Evolutionary conservation across 2,797 vertebrate species (phyloP), one percentile per base, ranked within the genome.

Genomic region (Alauda arvensis): DNA sequence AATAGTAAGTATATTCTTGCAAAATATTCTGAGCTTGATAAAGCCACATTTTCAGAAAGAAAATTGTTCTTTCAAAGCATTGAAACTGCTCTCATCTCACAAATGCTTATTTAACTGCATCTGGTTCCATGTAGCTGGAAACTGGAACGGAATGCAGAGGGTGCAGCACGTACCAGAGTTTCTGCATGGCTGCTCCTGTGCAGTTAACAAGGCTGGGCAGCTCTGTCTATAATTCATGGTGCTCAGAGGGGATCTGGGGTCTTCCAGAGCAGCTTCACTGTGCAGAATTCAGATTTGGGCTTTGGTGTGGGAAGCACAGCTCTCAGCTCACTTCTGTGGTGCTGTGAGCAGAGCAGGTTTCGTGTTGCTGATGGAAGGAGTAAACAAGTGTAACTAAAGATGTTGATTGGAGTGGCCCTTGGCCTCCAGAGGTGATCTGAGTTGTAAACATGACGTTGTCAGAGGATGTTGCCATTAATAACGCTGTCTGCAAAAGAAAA

Each of bases 171-270:
- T 19, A 56, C 39, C 75, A 70, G 70, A 62, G 53, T 87, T 89
- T 93, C 89, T 89, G 74, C 87, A 49, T 95, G 93, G 12, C 85
- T 89, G 4, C 63, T 67, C 42, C 77, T 34, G 49, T 48, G 77
- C 53, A 33, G 74, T 48, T 93, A 89, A 93, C 85, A 34, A 61
- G 89, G 49, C 21, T 83, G 89, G 77, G 87, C 93, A 93, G 87
- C 89, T 76, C 67, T 55, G 70, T 94, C 89, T 63, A 91, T 93
- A 90, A 93, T 95, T 95, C 77, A 91, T 87, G 92, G 89, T 74
- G 7, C 56, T 85, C 75, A 25, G 56, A 72, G 92, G 75, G 57
- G 70, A 91, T 85, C 77, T 61, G 57, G 77, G 85, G 85, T 91
- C 67, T 70, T 60, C 29, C 5, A 66, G 55, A 12, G 52, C 40